Percentiles rank a stretch among this genome's conserved stretches.
These are phyloP conservation scores for Brachynemurus nebulosus DNA, from an alignment of 2,888 invertebrate genomes.

Conservation along the genomic window DNA sequence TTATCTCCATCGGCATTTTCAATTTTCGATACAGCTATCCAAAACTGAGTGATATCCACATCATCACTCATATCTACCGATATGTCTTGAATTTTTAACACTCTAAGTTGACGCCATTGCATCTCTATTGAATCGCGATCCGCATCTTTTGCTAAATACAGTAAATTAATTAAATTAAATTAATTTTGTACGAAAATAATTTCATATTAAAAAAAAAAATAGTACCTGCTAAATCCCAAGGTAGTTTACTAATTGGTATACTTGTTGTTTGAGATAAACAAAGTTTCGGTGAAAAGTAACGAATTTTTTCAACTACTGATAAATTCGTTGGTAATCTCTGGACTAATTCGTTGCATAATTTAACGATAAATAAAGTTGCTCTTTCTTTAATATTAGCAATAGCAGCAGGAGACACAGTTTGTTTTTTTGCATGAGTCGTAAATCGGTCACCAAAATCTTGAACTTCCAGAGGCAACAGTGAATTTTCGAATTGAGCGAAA, in stretches of 20 bases:
- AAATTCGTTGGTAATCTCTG: neutral
- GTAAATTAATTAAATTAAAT: neutral
- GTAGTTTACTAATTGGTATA: neutral
- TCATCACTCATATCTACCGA: neutral
- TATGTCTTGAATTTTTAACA: neutral
- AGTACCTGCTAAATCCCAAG: neutral
- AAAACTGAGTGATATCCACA: neutral
- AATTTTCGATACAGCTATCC: neutral
- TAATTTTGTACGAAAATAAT: neutral
- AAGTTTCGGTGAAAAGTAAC: neutral
- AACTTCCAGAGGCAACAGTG: neutral
- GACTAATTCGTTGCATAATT: neutral
- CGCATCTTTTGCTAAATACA: neutral
- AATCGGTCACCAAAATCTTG: neutral
- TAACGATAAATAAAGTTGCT: neutral
- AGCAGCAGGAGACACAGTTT: neutral
- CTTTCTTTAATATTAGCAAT: neutral
- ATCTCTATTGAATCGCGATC: neutral
- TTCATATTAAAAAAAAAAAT: neutral
- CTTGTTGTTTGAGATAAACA: neutral
- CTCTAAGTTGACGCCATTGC: neutral
- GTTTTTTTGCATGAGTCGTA: neutral
- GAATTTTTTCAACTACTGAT: neutral
- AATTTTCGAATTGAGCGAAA: neutral
- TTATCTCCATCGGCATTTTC: too few species aligned